Conservation (phyloP, 1,140 invertebrate genomes). For the Limonius californicus region DNA sequence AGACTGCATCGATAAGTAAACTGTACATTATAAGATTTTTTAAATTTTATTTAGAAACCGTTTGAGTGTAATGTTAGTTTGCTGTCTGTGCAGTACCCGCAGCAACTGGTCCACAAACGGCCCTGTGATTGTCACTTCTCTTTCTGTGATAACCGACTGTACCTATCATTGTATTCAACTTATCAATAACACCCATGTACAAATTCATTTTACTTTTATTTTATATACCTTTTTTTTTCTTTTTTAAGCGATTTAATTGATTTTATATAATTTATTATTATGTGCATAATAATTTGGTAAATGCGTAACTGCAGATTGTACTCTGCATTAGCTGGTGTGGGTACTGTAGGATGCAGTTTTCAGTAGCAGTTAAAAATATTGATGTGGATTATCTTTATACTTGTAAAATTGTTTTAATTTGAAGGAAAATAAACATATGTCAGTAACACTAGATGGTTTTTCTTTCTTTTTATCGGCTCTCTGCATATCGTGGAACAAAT, state of each 20-base stretch:
- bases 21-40: constrained; percentile 38
- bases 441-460: constrained; percentile 19
- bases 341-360: constrained; percentile 45
- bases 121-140: constrained; percentile 21
- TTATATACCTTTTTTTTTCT: constrained; percentile 12
- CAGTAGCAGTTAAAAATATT: constrained; percentile 35
- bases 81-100: constrained; percentile 38
- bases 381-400: constrained; percentile 47
- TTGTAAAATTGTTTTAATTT: constrained; percentile 47
- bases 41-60: constrained; percentile 38
- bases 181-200: background rate
- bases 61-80: constrained; percentile 39
- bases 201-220: background rate
- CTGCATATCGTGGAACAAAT: too few relatives aligned
- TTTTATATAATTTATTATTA: constrained; percentile 16
- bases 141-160: constrained; percentile 23
- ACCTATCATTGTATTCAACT: background rate
- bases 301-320: background rate
- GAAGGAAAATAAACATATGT: constrained; percentile 40
- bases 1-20: constrained; percentile 45
- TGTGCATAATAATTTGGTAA: background rate
- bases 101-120: constrained; percentile 22
- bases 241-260: constrained; percentile 13
- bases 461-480: too few relatives aligned
- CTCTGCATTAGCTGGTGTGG: constrained; percentile 34